Conservation (phyloP, 2,797 vertebrate genomes). For the Helostoma temminkii region DNA sequence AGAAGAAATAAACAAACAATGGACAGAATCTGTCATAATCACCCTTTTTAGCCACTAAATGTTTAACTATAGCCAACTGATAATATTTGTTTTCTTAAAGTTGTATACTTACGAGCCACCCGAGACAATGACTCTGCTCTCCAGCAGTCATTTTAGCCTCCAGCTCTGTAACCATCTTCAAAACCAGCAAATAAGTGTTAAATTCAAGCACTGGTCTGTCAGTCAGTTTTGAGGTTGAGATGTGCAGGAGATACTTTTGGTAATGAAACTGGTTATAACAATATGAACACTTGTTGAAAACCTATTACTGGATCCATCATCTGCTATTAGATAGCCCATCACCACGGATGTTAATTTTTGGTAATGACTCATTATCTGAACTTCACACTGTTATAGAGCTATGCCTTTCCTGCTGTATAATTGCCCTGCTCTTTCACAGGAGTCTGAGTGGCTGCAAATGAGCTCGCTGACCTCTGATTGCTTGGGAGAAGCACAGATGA, state of each 20-base stretch:
- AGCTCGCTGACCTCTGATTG: slow-evolving; percentile 46
- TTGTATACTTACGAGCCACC: no score
- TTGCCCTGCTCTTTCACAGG: slow-evolving; percentile 28
- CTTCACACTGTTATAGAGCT: slow-evolving; percentile 36
- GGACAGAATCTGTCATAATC: background rate
- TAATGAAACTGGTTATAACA: slow-evolving; percentile 45
- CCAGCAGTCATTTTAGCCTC: background rate
- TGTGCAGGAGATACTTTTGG: slow-evolving; percentile 13
- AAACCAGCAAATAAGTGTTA: background rate
- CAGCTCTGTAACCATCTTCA: slow-evolving; percentile 1
- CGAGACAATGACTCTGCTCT: background rate
- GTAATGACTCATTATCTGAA: slow-evolving; percentile 65
- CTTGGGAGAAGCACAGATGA: slow-evolving; percentile 1
- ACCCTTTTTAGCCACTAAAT: no score
- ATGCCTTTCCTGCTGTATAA: slow-evolving; percentile 38
- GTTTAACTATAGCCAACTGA: no score
- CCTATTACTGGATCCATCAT: slow-evolving; percentile 47
- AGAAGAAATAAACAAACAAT: no score
- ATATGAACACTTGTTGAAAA: slow-evolving; percentile 58
- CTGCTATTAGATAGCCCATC: slow-evolving; percentile 51
- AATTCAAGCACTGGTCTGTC: background rate
- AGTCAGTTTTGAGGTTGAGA: slow-evolving; percentile 5
- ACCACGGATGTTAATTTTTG: slow-evolving; percentile 55
- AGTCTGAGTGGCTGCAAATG: slow-evolving; percentile 16
- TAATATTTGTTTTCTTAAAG: no score